Conservation (phyloP, 2,888 invertebrate species). For the Amblyjoppa fuscipennis region DNA sequence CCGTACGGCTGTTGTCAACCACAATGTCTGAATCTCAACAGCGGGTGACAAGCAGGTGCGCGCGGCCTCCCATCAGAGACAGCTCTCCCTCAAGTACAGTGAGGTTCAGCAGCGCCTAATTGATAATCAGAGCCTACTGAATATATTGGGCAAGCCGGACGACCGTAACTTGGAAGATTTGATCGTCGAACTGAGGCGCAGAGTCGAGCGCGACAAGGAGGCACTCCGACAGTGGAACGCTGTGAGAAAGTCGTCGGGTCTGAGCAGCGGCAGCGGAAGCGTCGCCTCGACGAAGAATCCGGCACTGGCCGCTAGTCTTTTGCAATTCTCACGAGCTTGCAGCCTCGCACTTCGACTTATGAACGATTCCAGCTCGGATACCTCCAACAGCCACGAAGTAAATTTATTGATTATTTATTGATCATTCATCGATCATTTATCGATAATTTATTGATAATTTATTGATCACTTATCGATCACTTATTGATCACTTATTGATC, state of each 20-base stretch:
- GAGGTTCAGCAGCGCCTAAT: constrained; percentile 96
- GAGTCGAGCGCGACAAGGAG: constrained; percentile 97
- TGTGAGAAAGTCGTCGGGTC: constrained; percentile 84
- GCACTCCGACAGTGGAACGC: constrained; percentile 90
- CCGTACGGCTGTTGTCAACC: neutral
- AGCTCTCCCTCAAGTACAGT: constrained; percentile 92
- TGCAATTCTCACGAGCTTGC: constrained; percentile 92
- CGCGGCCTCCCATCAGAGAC: constrained; percentile 93
- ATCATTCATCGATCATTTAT: too few species aligned
- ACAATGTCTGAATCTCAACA: constrained; percentile 24
- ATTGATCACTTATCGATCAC: too few species aligned
- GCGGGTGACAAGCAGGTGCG: constrained; percentile 80
- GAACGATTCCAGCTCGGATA: constrained; percentile 83
- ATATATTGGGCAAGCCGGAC: constrained; percentile 90
- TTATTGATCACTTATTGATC: too few species aligned
- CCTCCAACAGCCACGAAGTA: constrained; percentile 49
- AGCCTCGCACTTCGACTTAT: constrained; percentile 92
- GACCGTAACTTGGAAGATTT: constrained; percentile 91
- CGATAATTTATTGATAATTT: too few species aligned
- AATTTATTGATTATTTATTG: too few species aligned
- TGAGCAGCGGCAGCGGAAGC: constrained; percentile 58
- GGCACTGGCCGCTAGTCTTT: constrained; percentile 88
- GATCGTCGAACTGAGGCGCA: constrained; percentile 90
- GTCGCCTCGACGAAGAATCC: constrained; percentile 77
- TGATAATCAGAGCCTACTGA: constrained; percentile 95